Evolutionary conservation across 2,113 vertebrate genomes (phyloP).

Genomic region (Dasyornis broadbenti): DNA sequence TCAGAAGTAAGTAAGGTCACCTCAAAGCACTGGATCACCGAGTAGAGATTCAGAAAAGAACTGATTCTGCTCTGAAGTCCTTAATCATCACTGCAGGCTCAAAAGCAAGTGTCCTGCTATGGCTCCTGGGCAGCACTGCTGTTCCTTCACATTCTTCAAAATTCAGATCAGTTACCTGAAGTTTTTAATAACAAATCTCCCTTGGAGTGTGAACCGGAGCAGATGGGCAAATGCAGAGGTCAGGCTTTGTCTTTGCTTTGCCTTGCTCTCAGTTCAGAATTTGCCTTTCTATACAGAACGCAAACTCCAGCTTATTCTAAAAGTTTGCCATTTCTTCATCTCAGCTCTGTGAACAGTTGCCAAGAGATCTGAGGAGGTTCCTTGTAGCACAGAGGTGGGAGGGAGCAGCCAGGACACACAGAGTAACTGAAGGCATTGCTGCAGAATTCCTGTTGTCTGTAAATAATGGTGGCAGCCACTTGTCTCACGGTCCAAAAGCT

Average conservation of each 20-base stretch:
- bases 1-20: background rate
- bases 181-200: slow-evolving; percentile 54
- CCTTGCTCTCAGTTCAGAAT: background rate
- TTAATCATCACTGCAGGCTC: background rate
- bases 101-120: background rate
- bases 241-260: background rate
- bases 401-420: background rate
- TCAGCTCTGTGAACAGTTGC: background rate
- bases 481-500: background rate
- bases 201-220: slow-evolving; percentile 25
- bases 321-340: background rate
- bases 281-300: background rate
- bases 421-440: background rate
- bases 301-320: background rate
- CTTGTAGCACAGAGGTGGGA: background rate
- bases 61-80: background rate
- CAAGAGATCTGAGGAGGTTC: background rate
- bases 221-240: slow-evolving; percentile 40
- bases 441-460: background rate
- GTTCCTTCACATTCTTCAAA: slow-evolving; percentile 13
- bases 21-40: background rate
- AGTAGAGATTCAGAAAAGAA: background rate
- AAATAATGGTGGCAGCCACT: background rate
- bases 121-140: background rate
- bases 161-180: background rate